Base-by-base conservation (phyloP, 2,113 vertebrate genomes). In the Psophia crepitans region DNA sequence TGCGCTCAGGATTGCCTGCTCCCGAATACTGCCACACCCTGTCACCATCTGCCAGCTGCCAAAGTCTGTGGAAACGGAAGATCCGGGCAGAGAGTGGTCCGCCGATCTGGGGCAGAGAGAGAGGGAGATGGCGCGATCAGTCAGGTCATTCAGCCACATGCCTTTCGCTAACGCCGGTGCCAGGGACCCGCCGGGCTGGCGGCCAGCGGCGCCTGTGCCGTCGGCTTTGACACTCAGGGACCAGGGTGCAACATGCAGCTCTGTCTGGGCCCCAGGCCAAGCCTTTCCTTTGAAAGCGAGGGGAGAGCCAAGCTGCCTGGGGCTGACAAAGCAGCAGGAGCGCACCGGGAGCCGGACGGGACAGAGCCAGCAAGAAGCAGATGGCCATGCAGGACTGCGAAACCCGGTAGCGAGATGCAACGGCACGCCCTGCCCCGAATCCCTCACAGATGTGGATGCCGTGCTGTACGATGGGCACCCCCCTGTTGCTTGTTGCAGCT, bases 31-130 rank as follows among this genome's bases (percentile, higher is more conserved):
- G 97, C 99, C 99, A 97, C 99, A 99, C 97, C 99, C 99, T 44
- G 99, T 99, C 92, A 99, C 99, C 97, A 99, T 98, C 98, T 99
- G 99, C 99, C 99, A 99, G 98, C 99, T 99, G 97, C 99, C 99
- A 97, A 99, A 99, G 97, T 99, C 99, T 97, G 99, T 99, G 91
- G 99, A 99, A 96, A 99, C 97, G 94, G 99, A 99, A 97, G 99
- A 99, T 97, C 99, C 98, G 32, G 99, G 99, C 93, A 99, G 98
- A 95, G 99, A 93, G 92, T 98, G 98, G 97, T 99, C 98, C 81
- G 98, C 98, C 81, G 99, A 98, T 99, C 99, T 99, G 98, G 97
- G 98, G 97, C 98, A 98, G 98, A 98, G 97, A 98, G 97, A 98
- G 98, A 97, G 98, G 96, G 97, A 97, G 97, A 92, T 8, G 96